Evolutionary conservation across 2,113 vertebrate species (phyloP).

Genomic region (Hippocampus comes): DNA sequence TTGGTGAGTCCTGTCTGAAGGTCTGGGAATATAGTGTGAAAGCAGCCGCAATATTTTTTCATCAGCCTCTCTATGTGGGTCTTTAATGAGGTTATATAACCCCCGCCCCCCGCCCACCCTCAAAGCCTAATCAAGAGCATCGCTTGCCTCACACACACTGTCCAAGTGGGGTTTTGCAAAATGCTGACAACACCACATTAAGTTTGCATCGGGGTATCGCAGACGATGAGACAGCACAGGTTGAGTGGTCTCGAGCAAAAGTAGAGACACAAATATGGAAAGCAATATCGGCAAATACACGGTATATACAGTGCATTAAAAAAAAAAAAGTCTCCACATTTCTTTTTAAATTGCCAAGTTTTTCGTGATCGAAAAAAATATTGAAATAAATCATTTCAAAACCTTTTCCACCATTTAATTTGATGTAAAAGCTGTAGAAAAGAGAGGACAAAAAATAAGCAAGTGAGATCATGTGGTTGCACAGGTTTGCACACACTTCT

Average conservation of each 20-base stretch:
- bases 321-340: no score
- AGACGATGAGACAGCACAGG: slow-evolving; percentile 18
- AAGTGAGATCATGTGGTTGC: no score
- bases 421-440: no score
- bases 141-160: slow-evolving; percentile 12
- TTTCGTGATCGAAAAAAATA: no score
- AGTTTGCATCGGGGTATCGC: slow-evolving; percentile 38
- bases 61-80: slow-evolving; percentile 22
- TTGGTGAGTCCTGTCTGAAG: not conserved
- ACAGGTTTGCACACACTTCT: no score
- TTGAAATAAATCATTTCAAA: no score
- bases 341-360: no score
- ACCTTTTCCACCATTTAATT: no score
- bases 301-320: no score
- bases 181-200: slow-evolving; percentile 56
- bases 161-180: slow-evolving; percentile 41
- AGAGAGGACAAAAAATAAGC: no score
- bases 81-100: slow-evolving; percentile 43
- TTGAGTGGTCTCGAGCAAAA: slow-evolving; percentile 1
- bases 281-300: no score
- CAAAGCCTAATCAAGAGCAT: slow-evolving; percentile 18
- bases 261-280: no score
- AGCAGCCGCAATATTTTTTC: not conserved
- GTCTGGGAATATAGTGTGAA: not conserved
- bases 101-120: slow-evolving; percentile 16